Percentiles rank a stretch among this genome's conserved stretches.
These are phyloP conservation scores for Chalcosyrphus nemorum DNA, from an alignment of 2,888 invertebrate genomes.

Conservation along the genomic window DNA sequence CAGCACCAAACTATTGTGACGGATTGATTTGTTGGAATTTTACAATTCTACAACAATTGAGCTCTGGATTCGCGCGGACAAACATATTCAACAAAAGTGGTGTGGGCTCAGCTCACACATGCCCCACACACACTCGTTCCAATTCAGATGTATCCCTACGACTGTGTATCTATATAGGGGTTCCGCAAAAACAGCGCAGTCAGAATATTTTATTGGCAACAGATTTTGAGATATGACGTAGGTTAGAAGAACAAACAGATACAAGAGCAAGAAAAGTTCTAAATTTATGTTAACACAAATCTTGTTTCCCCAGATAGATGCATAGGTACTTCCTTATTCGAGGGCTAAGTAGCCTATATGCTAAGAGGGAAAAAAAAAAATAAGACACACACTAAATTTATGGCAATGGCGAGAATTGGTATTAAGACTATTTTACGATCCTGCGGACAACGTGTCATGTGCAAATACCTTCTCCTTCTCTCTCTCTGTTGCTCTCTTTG, in stretches of 20 bases:
- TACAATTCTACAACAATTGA: conserved; percentile 65
- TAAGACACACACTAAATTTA: conserved; percentile 23
- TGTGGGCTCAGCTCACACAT: conserved; percentile 49
- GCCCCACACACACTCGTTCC: conserved; percentile 32
- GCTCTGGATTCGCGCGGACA: conserved; percentile 55
- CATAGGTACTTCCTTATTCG: conserved; percentile 60
- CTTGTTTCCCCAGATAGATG: conserved; percentile 53
- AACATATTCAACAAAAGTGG: conserved; percentile 32
- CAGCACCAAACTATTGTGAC: conserved; percentile 53
- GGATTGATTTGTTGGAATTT: conserved; percentile 72
- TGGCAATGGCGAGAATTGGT: conserved; percentile 22
- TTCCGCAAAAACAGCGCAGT: conserved; percentile 35
- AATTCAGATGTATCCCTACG: no score
- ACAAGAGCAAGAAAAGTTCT: conserved; percentile 27
- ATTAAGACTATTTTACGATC: conserved; percentile 46
- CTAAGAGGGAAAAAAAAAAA: conserved; percentile 5
- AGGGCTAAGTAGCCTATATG: conserved; percentile 45
- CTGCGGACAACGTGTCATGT: conserved; percentile 55
- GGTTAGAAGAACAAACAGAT: conserved; percentile 58
- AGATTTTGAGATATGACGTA: conserved; percentile 67
- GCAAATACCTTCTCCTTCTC: conserved; percentile 20
- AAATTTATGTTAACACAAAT: conserved; percentile 67
- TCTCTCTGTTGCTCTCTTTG: neutral
- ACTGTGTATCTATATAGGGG: conserved; percentile 68
- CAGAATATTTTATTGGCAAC: conserved; percentile 65